These are phyloP conservation scores for Coenobita brevimanus DNA, from an alignment of 1,140 invertebrate species.

Conservation along the genomic window DNA sequence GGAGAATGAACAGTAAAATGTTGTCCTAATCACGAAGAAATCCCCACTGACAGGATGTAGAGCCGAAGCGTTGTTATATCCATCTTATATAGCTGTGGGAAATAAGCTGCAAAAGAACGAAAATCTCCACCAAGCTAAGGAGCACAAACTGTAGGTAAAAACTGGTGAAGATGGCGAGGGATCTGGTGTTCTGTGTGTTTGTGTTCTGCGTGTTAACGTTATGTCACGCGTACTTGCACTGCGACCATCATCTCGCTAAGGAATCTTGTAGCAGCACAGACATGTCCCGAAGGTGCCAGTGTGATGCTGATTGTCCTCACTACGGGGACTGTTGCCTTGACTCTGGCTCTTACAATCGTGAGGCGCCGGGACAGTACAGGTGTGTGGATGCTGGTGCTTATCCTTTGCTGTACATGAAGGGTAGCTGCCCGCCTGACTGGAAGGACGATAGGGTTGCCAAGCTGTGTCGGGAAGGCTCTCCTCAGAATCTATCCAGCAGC, in stretches of 20 bases:
- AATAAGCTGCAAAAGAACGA: too few species aligned
- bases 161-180: too few species aligned
- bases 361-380: neutral
- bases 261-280: neutral
- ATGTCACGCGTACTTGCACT: too few species aligned
- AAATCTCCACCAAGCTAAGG: too few species aligned
- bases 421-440: neutral
- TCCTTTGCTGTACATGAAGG: conserved; percentile 6
- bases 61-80: too few species aligned
- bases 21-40: too few species aligned
- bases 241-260: neutral
- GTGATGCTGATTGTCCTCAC: neutral
- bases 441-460: conserved; percentile 17
- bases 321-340: neutral
- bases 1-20: too few species aligned
- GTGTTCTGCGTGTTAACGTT: too few species aligned
- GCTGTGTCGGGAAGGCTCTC: neutral
- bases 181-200: too few species aligned
- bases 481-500: neutral
- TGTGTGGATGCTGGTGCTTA: neutral
- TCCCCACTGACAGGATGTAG: too few species aligned
- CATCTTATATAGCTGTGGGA: too few species aligned
- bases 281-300: neutral
- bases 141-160: too few species aligned
- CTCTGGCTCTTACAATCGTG: neutral